Evolutionary conservation across 1,140 invertebrate species (phyloP), one percentile per base, ranked within the genome.

Genomic region (Penaeus japonicus): DNA sequence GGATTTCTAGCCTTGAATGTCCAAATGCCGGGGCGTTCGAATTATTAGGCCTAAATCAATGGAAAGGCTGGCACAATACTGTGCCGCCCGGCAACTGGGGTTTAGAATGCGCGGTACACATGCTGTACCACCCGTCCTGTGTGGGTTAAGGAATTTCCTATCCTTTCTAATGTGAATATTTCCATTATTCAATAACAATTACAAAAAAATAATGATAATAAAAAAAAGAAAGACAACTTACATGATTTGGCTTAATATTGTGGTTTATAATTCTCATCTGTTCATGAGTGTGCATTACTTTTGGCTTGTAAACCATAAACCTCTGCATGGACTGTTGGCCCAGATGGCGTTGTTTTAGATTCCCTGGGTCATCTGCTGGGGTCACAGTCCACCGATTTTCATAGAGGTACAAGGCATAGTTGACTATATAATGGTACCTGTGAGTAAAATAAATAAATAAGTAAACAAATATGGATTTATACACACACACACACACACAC

Each of bases 381-480:
- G 24, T 27, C 17, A 39, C 20, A 2, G 57, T 35, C 83, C 83
- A 75, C 20, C 54, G 20, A 57, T 77, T 86, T 55, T 86, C 85
- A 62, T 57, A 86, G 4, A 86, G 54, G 27, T 86, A 86, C 24
- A 86, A 35, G 10, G 85, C 70, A 79, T 86, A 86, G 73, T 79
- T 57, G 47, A 86, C n/a, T 54, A 79, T 22, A 27, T 86, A 86
- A 57, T 86, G 85, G 85, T 86, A 86, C 55, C 85, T 86, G 70
- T 55, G n/a, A n/a, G n/a, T n/a, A n/a, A n/a, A n/a, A n/a, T n/a
- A n/a, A n/a, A n/a, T n/a, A n/a, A n/a, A n/a, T n/a, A n/a, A n/a
- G n/a, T n/a, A n/a, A n/a, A n/a, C n/a, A n/a, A n/a, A n/a, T n/a
- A n/a, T n/a, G n/a, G n/a, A n/a, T n/a, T n/a, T n/a, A n/a, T n/a